A percentile compares a stretch with the other conserved stretches of the same genome.
phyloP scores from a whole-genome alignment of 2,113 vertebrate genomes.

The Erythrocercus mccallii region DNA sequence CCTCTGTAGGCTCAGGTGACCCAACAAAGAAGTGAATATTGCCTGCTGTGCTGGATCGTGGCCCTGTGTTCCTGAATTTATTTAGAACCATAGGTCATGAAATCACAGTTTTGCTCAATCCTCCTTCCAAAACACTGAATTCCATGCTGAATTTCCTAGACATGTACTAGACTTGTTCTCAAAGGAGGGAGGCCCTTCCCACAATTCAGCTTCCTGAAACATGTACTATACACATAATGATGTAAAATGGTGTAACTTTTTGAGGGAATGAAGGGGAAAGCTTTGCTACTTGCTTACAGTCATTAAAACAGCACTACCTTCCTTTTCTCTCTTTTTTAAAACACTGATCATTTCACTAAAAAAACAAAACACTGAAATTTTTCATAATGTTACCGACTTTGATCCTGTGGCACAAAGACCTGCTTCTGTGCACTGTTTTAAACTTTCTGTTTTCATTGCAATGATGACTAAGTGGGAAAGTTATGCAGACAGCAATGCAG shows the following conservation, averaged over 20 bases:
- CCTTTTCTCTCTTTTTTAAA: neutral
- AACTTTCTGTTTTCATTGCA: neutral
- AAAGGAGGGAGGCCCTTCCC: neutral
- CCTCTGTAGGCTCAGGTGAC: neutral
- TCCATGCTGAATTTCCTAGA: neutral
- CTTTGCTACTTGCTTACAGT: neutral
- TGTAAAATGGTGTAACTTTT: neutral
- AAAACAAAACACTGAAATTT: neutral
- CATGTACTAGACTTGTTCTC: neutral
- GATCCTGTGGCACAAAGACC: neutral
- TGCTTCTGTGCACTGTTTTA: neutral
- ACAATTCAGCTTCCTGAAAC: neutral
- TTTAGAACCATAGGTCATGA: neutral
- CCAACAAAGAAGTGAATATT: neutral
- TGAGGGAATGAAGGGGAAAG: neutral
- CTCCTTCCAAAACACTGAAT: neutral
- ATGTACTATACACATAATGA: neutral
- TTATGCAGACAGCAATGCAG: neutral
- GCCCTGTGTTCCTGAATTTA: neutral
- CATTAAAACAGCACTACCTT: neutral
- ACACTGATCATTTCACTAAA: neutral
- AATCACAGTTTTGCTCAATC: neutral
- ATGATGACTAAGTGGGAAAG: neutral
- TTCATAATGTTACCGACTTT: neutral
- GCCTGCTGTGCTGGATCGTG: neutral